Percentiles rank a stretch among this genome's conserved stretches.
Conservation (phyloP, 2,797 vertebrate species). For the Cephalopachus bancanus region DNA sequence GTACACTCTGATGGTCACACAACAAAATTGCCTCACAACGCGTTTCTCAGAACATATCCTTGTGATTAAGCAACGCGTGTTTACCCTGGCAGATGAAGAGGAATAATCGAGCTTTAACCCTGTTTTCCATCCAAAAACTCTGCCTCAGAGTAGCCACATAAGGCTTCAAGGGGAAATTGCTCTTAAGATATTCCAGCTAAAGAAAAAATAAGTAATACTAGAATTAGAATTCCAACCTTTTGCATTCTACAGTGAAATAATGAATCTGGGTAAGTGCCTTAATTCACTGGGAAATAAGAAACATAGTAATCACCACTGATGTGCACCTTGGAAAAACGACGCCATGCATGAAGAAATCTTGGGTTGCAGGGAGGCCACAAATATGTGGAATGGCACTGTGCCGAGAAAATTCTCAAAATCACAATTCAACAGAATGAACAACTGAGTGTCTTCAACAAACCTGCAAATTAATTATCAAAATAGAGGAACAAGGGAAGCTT, state of each 20-base stretch:
- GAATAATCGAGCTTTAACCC: background rate
- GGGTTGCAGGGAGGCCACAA: background rate
- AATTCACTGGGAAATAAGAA: background rate
- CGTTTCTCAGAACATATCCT: background rate
- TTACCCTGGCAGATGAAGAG: background rate
- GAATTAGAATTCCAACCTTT: background rate
- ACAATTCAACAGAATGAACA: background rate
- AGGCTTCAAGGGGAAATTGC: background rate
- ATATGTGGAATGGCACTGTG: background rate
- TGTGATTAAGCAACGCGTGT: background rate
- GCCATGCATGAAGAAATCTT: background rate
- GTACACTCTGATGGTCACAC: background rate
- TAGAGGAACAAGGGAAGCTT: background rate
- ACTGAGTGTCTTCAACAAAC: background rate
- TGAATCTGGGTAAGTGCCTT: background rate
- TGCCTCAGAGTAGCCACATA: background rate
- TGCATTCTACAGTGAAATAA: background rate
- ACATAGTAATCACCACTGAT: background rate
- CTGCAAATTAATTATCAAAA: background rate
- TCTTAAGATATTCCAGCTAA: background rate
- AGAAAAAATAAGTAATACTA: background rate
- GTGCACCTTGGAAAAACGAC: background rate
- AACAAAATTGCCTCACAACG: background rate
- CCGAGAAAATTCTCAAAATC: background rate
- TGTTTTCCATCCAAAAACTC: background rate